Evolutionary conservation across 2,113 vertebrate genomes (phyloP), one percentile per base, ranked within the genome.

Genomic region (Thunnus maccoyii): DNA sequence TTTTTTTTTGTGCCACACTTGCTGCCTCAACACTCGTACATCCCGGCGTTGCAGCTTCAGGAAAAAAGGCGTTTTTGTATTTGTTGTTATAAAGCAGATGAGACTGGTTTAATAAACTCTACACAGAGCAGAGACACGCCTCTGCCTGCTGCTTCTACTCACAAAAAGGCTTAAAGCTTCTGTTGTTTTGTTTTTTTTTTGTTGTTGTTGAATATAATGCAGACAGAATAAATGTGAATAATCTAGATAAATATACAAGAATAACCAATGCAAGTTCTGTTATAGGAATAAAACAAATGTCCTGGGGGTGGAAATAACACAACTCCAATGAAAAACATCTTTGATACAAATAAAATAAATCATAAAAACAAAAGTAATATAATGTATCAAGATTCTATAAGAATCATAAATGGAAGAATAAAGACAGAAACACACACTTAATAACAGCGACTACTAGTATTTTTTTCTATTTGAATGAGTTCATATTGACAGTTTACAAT

Each of bases 311-410:
- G 8, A 64, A 64, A 50, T 54, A 36, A 50, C 27, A 30, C 27
- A 41, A 36, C 32, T 36, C 32, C 32, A 36, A 36, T 8, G 7
- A 72, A 52, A 51, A 22, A 44, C 2, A 7, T 47, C 36, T 52
- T 60, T 62, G 36, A 67, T 25, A 68, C 25, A 54, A 41, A 71
- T 15, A n/a, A 51, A 66, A 72, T 13, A 4, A 46, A 3, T 30
- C 10, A 32, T 16, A 56, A 44, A 66, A 62, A 52, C 0, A 25
- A 58, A 71, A 57, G 2, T 3, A 51, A 61, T 41, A 41, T 41
- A 1, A n/a, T 50, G 27, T 51, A 63, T 2, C 0, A 52, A 44
- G 78, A 91, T 91, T 89, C 91, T 89, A 78, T 82, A 72, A 91
- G 88, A 91, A 92, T 85, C 91, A 85, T 87, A 77, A 80, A 70